These are phyloP conservation scores for Bubo blakistoni DNA, from an alignment of 2,113 vertebrate species.

Conservation along the genomic window DNA sequence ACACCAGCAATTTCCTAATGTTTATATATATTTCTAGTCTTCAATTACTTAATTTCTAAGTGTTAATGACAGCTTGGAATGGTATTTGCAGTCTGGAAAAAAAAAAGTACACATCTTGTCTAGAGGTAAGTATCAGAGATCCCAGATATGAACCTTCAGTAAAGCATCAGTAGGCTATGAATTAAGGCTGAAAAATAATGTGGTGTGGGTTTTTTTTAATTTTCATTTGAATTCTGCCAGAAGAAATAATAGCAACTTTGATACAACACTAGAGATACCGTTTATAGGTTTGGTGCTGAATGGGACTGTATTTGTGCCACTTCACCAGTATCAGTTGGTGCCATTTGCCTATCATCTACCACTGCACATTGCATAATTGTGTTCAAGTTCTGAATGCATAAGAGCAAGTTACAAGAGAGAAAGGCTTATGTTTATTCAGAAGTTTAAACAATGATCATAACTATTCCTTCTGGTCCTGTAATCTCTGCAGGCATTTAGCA, in stretches of 20 bases:
- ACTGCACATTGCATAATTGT: background rate
- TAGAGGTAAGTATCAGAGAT: background rate
- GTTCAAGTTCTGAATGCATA: background rate
- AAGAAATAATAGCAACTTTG: background rate
- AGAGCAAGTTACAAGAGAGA: background rate
- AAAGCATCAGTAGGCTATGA: background rate
- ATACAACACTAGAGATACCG: background rate
- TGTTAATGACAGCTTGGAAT: background rate
- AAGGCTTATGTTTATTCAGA: background rate
- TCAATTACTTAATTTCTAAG: background rate
- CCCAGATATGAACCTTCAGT: background rate
- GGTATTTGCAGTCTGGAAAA: background rate
- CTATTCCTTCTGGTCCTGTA: background rate
- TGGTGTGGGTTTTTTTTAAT: background rate
- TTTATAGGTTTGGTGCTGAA: background rate
- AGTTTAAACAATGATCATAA: background rate
- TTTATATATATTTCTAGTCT: background rate
- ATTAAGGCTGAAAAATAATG: background rate
- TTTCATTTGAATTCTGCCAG: background rate
- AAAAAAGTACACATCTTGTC: background rate
- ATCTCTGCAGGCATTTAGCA: slow-evolving; percentile 14
- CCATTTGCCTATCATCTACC: background rate
- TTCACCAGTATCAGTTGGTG: background rate
- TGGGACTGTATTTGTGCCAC: background rate
- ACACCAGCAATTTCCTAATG: background rate